Evolutionary conservation across 2,888 invertebrate genomes (phyloP).

Genomic region (Tipula lateralis): DNA sequence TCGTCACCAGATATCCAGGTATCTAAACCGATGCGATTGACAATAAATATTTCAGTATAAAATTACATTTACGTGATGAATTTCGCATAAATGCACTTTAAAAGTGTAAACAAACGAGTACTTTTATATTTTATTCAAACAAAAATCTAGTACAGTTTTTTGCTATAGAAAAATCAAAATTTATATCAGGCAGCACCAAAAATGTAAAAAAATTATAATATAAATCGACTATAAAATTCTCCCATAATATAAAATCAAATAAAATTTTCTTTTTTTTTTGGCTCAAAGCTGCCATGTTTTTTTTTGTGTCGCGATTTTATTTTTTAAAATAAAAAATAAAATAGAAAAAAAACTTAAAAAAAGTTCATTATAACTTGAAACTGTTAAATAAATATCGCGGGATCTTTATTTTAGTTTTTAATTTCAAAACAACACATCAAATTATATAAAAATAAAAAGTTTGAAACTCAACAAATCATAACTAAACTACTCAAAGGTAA

Average conservation of each 20-base stretch:
- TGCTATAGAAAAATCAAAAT: background rate
- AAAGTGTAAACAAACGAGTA: background rate
- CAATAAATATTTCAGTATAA: background rate
- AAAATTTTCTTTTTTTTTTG: conserved; percentile 26
- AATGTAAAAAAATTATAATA: no score
- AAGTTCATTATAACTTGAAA: background rate
- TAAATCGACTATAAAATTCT: background rate
- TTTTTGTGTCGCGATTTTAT: conserved; percentile 48
- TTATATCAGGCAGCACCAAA: conserved; percentile 25
- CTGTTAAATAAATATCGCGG: conserved; percentile 27
- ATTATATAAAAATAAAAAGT: background rate
- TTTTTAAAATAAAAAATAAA: background rate
- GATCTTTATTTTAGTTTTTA: conserved; percentile 25
- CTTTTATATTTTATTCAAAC: background rate
- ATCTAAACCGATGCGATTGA: background rate
- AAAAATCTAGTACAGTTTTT: background rate
- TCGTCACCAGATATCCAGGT: background rate
- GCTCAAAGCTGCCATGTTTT: conserved; percentile 66
- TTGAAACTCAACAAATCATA: conserved; percentile 12
- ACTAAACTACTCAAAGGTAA: background rate
- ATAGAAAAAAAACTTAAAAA: background rate
- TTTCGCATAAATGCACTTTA: background rate
- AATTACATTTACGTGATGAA: background rate
- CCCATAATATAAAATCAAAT: background rate
- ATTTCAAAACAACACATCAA: background rate